Evolutionary conservation across 92 coral and sea anemone species (phyloP).

Genomic region (Hydrozoanthus gracilis): DNA sequence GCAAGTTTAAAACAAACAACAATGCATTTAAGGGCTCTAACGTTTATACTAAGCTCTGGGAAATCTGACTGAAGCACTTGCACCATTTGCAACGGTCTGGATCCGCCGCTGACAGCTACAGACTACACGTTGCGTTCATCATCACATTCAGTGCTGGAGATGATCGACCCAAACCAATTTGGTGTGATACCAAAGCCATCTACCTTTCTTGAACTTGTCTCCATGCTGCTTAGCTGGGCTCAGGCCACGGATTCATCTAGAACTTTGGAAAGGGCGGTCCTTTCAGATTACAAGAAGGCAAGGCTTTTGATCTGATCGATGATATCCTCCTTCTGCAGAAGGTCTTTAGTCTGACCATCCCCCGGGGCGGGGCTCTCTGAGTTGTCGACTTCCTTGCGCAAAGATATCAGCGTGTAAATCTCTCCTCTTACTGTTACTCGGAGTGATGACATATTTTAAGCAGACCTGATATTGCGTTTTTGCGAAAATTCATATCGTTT

Average conservation of each 20-base stretch:
- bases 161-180: neutral
- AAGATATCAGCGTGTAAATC: neutral
- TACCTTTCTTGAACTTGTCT: neutral
- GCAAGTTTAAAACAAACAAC: too few relatives aligned
- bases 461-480: too few relatives aligned
- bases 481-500: too few relatives aligned
- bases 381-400: neutral
- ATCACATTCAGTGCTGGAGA: neutral
- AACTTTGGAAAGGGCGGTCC: neutral
- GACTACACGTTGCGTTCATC: too few relatives aligned
- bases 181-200: neutral
- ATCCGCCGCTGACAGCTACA: too few relatives aligned
- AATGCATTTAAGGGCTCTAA: too few relatives aligned
- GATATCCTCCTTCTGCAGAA: neutral
- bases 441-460: neutral
- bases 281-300: too few relatives aligned
- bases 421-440: neutral
- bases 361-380: neutral
- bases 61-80: too few relatives aligned
- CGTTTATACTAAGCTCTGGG: too few relatives aligned
- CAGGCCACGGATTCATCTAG: neutral
- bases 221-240: neutral
- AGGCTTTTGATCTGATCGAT: neutral
- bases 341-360: neutral
- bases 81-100: too few relatives aligned